Conservation (phyloP, 2,113 vertebrate genomes). For the Xiphias gladius region DNA sequence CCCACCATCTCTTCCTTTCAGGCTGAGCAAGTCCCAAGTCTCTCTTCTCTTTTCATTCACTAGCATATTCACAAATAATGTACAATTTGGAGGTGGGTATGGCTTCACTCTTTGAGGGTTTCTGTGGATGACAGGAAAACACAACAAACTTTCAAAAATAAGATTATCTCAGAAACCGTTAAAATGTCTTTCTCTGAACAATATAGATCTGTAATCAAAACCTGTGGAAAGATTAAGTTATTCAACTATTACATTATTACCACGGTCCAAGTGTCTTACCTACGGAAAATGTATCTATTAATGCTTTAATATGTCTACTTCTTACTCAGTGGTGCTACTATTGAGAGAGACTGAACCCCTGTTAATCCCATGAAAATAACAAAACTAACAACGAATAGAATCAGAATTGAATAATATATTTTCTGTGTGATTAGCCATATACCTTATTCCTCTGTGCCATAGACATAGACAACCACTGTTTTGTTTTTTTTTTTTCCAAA, state of each 20-base stretch:
- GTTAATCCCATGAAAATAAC: not conserved
- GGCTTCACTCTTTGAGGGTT: conserved; percentile 55
- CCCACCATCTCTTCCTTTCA: conserved; percentile 46
- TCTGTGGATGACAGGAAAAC: conserved; percentile 73
- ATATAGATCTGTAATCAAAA: not conserved
- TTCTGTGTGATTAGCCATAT: not conserved
- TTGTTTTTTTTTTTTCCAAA: not conserved
- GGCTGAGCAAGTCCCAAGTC: conserved; percentile 42
- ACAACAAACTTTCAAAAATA: not conserved
- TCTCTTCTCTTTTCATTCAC: conserved; percentile 73
- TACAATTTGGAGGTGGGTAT: conserved; percentile 76
- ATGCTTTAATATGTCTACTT: not conserved
- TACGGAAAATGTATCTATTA: not conserved
- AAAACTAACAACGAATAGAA: not conserved
- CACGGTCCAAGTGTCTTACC: not conserved
- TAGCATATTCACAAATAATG: conserved; percentile 85
- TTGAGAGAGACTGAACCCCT: too few relatives aligned
- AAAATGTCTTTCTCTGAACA: not conserved
- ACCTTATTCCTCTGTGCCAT: not conserved
- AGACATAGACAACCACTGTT: not conserved
- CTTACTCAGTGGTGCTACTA: too few relatives aligned
- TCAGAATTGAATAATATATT: too few relatives aligned
- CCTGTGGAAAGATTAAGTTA: not conserved
- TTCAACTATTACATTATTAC: not conserved
- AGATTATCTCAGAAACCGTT: not conserved